phyloP scores from a whole-genome alignment of 2,113 vertebrate genomes.

The Otis tarda region DNA sequence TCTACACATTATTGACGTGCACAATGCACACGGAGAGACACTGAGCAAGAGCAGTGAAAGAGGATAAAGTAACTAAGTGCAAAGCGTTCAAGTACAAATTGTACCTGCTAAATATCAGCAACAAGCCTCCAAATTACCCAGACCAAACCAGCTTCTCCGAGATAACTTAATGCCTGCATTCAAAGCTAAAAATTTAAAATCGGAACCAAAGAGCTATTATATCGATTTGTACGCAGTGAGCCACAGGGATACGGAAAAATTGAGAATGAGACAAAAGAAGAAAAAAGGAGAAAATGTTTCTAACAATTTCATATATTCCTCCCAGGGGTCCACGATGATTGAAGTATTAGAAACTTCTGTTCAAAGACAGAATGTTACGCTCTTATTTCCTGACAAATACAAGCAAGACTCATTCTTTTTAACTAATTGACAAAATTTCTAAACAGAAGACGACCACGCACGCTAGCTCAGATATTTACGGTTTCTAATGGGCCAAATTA shows the following conservation, averaged over 20 bases:
- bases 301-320: not conserved
- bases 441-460: not conserved
- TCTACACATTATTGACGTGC: not conserved
- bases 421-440: not conserved
- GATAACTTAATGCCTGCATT: not conserved
- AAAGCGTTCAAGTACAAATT: not conserved
- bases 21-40: not conserved
- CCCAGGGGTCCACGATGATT: not conserved
- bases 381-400: not conserved
- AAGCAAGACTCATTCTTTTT: not conserved
- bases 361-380: not conserved
- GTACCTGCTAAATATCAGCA: not conserved
- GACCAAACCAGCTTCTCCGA: not conserved
- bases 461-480: rapidly evolving
- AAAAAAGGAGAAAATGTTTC: not conserved
- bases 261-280: not conserved
- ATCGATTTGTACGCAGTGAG: not conserved
- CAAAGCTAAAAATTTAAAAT: not conserved
- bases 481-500: not conserved
- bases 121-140: not conserved
- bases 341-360: not conserved
- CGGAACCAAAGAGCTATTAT: not conserved
- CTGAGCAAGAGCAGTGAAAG: not conserved
- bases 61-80: not conserved
- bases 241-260: not conserved